These are phyloP conservation scores for Mimumesa dahlbomi DNA, from an alignment of 2,888 invertebrate species.

Conservation along the genomic window DNA sequence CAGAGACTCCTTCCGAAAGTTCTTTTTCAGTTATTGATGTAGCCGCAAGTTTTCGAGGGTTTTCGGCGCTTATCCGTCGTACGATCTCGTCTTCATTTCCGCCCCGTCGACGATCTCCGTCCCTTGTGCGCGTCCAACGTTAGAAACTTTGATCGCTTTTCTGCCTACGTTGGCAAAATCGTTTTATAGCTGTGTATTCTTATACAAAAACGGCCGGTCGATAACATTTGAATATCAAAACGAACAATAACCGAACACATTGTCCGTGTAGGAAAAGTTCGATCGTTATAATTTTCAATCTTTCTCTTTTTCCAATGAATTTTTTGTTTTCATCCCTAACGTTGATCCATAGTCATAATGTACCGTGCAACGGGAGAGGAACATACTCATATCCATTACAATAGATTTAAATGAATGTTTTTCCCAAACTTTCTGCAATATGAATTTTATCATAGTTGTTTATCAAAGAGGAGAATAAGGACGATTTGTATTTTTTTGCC, in stretches of 20 bases:
- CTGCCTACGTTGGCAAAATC: constrained; percentile 42
- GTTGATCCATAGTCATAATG: no score
- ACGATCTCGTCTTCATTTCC: constrained; percentile 65
- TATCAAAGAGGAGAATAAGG: neutral
- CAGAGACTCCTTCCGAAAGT: constrained; percentile 34
- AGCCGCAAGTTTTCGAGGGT: constrained; percentile 55
- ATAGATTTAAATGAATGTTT: neutral
- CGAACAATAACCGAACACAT: no score
- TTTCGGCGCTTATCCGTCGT: constrained; percentile 47
- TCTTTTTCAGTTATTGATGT: constrained; percentile 51
- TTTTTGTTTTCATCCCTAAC: no score
- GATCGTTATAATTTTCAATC: neutral
- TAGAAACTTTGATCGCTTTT: constrained; percentile 17
- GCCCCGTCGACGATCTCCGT: constrained; percentile 45
- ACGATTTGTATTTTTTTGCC: neutral
- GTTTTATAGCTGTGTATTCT: no score
- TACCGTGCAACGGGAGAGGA: no score
- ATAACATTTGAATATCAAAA: no score
- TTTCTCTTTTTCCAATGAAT: neutral
- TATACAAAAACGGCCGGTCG: no score
- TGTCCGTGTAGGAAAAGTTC: no score
- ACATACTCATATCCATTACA: neutral
- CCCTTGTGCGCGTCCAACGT: constrained; percentile 7
- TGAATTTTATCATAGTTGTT: neutral
- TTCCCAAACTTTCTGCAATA: neutral